A percentile compares a stretch with the other conserved stretches of the same genome.
Evolutionary conservation across 2,888 invertebrate genomes (phyloP).

Genomic region (Caenorhabditis becei): DNA sequence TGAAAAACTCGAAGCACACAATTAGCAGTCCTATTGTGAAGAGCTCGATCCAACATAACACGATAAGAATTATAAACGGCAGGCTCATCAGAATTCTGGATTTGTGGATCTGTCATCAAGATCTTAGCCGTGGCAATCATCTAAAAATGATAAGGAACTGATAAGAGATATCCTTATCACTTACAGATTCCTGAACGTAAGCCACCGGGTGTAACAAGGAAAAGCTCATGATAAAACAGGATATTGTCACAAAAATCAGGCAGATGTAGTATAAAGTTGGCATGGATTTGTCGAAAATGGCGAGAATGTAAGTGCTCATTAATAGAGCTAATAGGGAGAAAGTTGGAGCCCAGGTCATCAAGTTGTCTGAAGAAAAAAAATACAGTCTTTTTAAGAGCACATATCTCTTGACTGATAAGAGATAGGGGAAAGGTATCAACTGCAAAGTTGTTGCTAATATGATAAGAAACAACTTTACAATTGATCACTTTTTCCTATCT

Average conservation of each 20-base stretch:
- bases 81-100: conserved; percentile 29
- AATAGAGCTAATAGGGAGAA: conserved; percentile 19
- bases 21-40: conserved; percentile 15
- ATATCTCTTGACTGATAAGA: background rate
- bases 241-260: conserved; percentile 28
- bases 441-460: no score
- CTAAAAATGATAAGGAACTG: background rate
- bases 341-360: conserved; percentile 28
- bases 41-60: conserved; percentile 30
- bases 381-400: background rate
- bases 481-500: no score
- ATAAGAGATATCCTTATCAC: background rate
- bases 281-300: conserved; percentile 6
- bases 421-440: no score
- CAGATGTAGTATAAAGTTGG: conserved; percentile 16
- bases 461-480: no score
- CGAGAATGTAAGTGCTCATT: conserved; percentile 10
- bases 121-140: conserved; percentile 31
- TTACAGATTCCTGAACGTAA: conserved; percentile 38
- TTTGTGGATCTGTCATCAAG: conserved; percentile 30
- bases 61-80: conserved; percentile 41
- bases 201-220: conserved; percentile 32
- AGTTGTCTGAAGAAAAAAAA: background rate
- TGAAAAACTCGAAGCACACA: conserved; percentile 31
- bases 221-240: conserved; percentile 25